Evolutionary conservation across 2,113 vertebrate species (phyloP).

Genomic region (Plecturocebus donacophilus): DNA sequence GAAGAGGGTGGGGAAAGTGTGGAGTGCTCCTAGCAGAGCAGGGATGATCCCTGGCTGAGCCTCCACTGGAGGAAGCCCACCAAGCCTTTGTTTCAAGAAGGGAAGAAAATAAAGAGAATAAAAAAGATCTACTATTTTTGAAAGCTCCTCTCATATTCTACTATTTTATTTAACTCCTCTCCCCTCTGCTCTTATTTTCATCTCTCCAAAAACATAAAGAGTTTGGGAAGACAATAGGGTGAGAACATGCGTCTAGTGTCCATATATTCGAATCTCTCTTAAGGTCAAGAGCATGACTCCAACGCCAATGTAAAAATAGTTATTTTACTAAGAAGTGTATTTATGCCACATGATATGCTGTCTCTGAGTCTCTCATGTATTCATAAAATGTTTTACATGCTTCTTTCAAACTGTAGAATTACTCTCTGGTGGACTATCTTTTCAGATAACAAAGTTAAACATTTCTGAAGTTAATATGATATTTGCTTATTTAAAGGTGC

Average conservation of each 20-base stretch:
- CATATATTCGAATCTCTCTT: not conserved
- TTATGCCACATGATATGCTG: not conserved
- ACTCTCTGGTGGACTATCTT: not conserved
- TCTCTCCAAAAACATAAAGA: not conserved
- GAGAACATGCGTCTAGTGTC: not conserved
- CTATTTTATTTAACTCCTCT: slow-evolving; percentile 46
- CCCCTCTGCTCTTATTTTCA: not conserved
- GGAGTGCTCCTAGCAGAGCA: not conserved
- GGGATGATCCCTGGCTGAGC: not conserved
- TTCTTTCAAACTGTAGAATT: not conserved
- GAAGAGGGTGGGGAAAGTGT: not conserved
- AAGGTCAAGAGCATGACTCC: not conserved
- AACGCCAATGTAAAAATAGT: fast-evolving
- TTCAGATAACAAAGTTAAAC: not conserved
- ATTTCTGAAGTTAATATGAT: not conserved
- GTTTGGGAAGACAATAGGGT: not conserved
- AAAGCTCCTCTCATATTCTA: slow-evolving; percentile 64
- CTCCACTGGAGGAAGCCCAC: slow-evolving; percentile 9
- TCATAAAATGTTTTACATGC: not conserved
- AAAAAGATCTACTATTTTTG: slow-evolving; percentile 60
- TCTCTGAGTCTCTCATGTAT: not conserved
- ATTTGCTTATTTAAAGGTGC: not conserved
- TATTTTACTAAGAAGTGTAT: not conserved
- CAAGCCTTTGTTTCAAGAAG: slow-evolving; percentile 62
- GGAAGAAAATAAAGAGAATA: slow-evolving; percentile 55